Conservation (phyloP, 2,797 vertebrate species). For the Pseudomugil gertrudae region DNA sequence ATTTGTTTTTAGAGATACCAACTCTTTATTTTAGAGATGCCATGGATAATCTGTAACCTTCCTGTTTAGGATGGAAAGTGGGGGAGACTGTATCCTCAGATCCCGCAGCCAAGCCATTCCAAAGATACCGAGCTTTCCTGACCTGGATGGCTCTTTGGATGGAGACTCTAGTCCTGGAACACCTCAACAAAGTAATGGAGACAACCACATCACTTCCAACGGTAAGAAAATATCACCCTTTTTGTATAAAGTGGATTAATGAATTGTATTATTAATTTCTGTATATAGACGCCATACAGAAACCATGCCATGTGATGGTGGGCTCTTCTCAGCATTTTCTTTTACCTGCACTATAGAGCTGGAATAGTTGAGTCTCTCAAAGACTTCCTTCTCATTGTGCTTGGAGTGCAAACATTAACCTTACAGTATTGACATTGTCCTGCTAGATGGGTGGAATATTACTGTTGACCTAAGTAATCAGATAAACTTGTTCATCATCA, state of each 20-base stretch:
- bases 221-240: constrained; percentile 55
- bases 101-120: constrained; percentile 41
- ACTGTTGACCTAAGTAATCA: constrained; percentile 12
- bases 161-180: constrained; percentile 20
- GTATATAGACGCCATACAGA: background rate
- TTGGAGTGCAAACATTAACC: background rate
- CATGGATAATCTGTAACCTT: no score
- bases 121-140: constrained; percentile 31
- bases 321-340: constrained; percentile 7
- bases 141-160: constrained; percentile 36
- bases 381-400: background rate
- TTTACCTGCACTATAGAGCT: constrained; percentile 28
- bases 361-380: background rate
- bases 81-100: constrained; percentile 35
- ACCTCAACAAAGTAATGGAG: constrained; percentile 41
- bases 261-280: constrained; percentile 7
- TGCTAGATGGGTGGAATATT: constrained; percentile 8
- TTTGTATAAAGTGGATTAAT: background rate
- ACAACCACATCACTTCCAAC: constrained; percentile 58
- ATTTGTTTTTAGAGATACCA: background rate
- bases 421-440: background rate
- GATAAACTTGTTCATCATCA: constrained; percentile 13
- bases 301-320: constrained; percentile 9
- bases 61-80: constrained; percentile 71
- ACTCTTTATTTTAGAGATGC: background rate